Conservation (phyloP, 2,888 invertebrate genomes). For the Aphidoletes aphidimyza region DNA sequence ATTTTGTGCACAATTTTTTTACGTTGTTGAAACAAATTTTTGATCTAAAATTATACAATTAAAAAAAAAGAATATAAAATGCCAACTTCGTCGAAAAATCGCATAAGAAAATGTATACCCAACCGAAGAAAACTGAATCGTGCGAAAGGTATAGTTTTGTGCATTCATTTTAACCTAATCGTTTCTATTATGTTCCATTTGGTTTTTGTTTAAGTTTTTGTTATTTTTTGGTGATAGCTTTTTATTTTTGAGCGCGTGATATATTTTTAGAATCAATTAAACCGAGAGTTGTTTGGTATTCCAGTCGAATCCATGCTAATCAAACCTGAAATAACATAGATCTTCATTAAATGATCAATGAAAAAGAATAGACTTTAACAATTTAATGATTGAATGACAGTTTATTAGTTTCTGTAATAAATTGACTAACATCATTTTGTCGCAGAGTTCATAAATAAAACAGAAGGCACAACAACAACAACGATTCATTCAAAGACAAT, state of each 20-base stretch:
- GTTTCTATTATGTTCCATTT: neutral
- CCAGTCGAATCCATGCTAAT: neutral
- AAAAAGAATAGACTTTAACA: too few species aligned
- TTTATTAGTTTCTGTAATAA: constrained; percentile 20
- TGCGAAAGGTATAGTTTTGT: constrained; percentile 56
- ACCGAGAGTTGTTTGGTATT: neutral
- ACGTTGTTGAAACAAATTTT: neutral
- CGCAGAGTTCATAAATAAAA: neutral
- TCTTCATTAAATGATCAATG: neutral
- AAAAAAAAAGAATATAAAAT: constrained; percentile 39
- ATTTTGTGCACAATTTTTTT: neutral
- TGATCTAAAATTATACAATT: neutral
- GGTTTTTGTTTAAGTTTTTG: neutral
- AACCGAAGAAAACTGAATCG: constrained; percentile 57
- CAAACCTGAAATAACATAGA: neutral
- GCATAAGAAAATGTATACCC: constrained; percentile 57
- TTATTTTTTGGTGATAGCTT: neutral
- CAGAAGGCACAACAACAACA: neutral
- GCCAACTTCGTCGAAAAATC: constrained; percentile 57
- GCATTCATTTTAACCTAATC: constrained; percentile 9
- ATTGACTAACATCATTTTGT: constrained; percentile 1
- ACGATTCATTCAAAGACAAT: neutral
- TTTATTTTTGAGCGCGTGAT: neutral
- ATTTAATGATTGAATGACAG: neutral
- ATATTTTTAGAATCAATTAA: neutral